phyloP scores from a whole-genome alignment of 2,113 vertebrate genomes.

The Neogale vison region DNA sequence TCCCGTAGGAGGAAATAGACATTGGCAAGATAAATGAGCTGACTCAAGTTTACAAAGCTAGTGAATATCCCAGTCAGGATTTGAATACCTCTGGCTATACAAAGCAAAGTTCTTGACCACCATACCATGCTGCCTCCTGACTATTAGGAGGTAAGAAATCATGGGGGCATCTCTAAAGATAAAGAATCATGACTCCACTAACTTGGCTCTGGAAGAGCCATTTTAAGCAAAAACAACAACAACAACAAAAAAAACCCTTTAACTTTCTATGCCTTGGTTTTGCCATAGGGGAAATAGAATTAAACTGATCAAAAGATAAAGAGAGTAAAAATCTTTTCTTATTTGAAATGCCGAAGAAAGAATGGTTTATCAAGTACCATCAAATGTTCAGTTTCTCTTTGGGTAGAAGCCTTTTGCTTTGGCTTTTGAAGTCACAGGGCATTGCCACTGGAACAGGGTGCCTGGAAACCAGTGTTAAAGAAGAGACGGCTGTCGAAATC shows the following conservation, averaged over 20 bases:
- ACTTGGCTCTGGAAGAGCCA: background rate
- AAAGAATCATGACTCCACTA: background rate
- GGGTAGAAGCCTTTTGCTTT: background rate
- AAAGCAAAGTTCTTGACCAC: background rate
- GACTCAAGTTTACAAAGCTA: background rate
- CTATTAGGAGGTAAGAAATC: background rate
- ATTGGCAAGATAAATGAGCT: background rate
- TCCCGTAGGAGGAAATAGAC: background rate
- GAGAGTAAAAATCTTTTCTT: background rate
- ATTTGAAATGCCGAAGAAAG: background rate
- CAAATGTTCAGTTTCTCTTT: background rate
- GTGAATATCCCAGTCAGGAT: background rate
- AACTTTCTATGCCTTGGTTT: conserved; percentile 7
- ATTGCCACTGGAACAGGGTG: background rate
- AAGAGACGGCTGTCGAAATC: background rate
- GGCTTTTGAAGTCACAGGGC: conserved; percentile 13
- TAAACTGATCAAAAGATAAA: conserved; percentile 6
- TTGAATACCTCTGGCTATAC: background rate
- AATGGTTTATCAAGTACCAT: conserved; percentile 1
- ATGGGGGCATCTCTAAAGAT: background rate
- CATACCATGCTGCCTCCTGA: background rate
- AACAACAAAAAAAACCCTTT: background rate
- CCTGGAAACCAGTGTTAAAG: background rate
- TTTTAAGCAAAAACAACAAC: background rate
- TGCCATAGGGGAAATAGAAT: background rate